Percentiles rank a stretch among this genome's conserved stretches.
Conservation (phyloP, 2,888 invertebrate genomes). For the Dexiosoma caninum region DNA sequence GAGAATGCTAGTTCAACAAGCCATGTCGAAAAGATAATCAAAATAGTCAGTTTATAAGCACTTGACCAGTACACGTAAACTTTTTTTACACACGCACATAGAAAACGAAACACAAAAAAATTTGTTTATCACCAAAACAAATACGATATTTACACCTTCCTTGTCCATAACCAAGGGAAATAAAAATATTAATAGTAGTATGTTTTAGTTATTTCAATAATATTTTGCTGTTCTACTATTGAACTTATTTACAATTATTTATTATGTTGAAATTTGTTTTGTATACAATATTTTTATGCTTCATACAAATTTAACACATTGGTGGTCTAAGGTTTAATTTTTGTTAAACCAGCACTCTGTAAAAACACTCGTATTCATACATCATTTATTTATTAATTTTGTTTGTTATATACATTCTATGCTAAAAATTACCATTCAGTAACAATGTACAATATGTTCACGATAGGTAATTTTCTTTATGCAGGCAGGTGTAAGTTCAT, state of each 20-base stretch:
- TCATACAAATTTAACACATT: constrained; percentile 1
- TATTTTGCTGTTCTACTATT: constrained; percentile 15
- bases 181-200: constrained; percentile 7
- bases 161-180: neutral
- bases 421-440: neutral
- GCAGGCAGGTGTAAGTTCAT: no score
- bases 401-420: neutral
- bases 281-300: constrained; percentile 12
- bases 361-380: constrained; percentile 34
- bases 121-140: constrained; percentile 51
- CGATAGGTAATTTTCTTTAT: neutral
- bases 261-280: constrained; percentile 50
- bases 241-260: constrained; percentile 50
- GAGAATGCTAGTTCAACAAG: neutral
- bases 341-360: constrained; percentile 45
- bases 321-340: constrained; percentile 45
- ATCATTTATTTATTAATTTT: no score
- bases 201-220: constrained; percentile 25
- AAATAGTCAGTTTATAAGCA: constrained; percentile 17
- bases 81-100: constrained; percentile 51
- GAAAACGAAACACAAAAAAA: constrained; percentile 16
- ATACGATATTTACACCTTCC: constrained; percentile 35
- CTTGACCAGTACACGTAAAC: neutral
- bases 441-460: neutral
- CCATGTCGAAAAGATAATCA: neutral